phyloP scores from a whole-genome alignment of 2,888 invertebrate genomes.

The Trachelus iudaicus region DNA sequence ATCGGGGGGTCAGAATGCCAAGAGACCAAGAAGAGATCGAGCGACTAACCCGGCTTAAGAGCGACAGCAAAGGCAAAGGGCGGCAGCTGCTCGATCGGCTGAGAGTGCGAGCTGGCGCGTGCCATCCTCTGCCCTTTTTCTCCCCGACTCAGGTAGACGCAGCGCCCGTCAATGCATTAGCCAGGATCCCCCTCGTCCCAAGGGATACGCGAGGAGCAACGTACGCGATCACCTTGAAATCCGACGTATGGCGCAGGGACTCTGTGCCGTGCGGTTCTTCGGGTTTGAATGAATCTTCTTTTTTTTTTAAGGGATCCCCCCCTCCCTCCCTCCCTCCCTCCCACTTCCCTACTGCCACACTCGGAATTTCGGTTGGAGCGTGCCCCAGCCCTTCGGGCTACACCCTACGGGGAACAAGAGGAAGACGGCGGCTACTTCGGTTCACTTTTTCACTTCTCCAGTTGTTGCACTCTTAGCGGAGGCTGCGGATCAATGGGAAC shows the following conservation, averaged over 20 bases:
- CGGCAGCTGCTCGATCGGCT: constrained; percentile 15
- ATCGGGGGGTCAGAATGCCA: constrained; percentile 1
- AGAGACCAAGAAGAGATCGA: not conserved
- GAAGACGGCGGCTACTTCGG: no score
- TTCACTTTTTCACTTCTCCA: no score
- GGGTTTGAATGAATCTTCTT: no score
- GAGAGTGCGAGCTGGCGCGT: constrained; percentile 43
- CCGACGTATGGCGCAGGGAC: constrained; percentile 49
- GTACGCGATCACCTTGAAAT: constrained; percentile 34
- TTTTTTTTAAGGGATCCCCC: no score
- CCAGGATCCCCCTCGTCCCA: not conserved
- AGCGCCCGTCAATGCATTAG: not conserved
- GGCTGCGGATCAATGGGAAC: no score
- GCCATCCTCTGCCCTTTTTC: constrained; percentile 38
- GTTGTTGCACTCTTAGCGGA: no score
- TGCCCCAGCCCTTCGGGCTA: no score
- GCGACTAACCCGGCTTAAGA: constrained; percentile 8
- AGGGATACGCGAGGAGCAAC: constrained; percentile 6
- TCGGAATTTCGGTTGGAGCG: no score
- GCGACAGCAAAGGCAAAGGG: constrained; percentile 20
- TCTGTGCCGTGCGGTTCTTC: constrained; percentile 59
- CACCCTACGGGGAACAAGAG: no score
- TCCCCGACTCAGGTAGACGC: constrained; percentile 6
- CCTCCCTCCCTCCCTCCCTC: no score
- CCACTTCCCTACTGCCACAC: no score